Evolutionary conservation across 2,797 vertebrate species (phyloP).

Genomic region (Dendrocincla fuliginosa): DNA sequence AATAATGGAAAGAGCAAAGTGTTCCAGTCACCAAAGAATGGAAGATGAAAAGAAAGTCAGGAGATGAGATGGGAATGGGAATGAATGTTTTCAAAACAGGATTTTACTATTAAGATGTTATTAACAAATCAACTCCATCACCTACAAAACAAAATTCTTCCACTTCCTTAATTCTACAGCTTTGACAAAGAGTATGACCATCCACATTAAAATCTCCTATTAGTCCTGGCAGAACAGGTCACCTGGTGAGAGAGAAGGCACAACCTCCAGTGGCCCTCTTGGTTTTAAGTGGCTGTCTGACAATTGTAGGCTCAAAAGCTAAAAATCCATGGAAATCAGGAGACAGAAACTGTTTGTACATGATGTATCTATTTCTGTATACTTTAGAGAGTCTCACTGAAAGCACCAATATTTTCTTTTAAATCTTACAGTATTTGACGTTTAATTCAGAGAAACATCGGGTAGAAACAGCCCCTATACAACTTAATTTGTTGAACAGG

Average conservation of each 20-base stretch:
- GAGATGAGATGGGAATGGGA: neutral
- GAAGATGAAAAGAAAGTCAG: neutral
- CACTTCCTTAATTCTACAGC: neutral
- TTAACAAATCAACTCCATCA: neutral
- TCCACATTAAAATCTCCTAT: neutral
- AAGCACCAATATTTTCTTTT: neutral
- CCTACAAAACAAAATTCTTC: neutral
- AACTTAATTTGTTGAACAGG: neutral
- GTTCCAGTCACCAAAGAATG: neutral
- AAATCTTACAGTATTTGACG: neutral
- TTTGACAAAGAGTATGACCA: neutral
- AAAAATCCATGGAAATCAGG: neutral
- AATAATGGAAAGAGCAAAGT: neutral
- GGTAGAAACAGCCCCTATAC: neutral
- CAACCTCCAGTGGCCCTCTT: neutral
- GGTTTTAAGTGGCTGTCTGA: neutral
- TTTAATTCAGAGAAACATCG: constrained; percentile 4
- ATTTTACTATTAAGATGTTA: neutral
- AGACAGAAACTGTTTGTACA: neutral
- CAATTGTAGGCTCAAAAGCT: neutral
- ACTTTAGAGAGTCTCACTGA: neutral
- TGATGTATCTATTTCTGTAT: neutral
- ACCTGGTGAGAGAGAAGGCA: neutral
- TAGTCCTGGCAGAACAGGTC: neutral
- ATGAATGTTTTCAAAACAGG: neutral